Evolutionary conservation across 1,140 invertebrate species (phyloP), one percentile per base, ranked within the genome.

Genomic region (Drosophila repletoides): DNA sequence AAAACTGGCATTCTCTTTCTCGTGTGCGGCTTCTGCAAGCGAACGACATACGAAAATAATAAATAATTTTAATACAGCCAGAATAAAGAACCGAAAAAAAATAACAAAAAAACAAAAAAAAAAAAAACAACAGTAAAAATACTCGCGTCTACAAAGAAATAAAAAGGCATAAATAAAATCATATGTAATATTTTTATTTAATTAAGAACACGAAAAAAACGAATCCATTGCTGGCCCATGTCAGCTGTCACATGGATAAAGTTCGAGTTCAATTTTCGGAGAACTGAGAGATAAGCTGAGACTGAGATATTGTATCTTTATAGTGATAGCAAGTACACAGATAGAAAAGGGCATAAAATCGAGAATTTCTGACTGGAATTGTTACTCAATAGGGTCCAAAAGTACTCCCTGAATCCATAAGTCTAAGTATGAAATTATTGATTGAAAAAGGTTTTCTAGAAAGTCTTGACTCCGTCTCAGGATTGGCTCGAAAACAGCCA

Each of bases 101-200:
- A 28, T n/a, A 49, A 43, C 10, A 49, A 33, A 31, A 34, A 17
- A 1, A 29, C 22, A 38, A 3, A 29, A 38, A 33, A 15, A 5
- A 24, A 26, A 38, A 15, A 55, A 53, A 17, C 53, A 53, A 31
- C 22, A 36, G 12, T 52, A 33, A 45, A 48, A 40, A 33, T 1
- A 38, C 36, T 7, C 5, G 38, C 19, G 15, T 55, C 17, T 12
- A 10, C 17, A 26, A 21, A 38, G 28, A 41, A 26, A 38, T 9
- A 33, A 10, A 4, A 33, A 7, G 10, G 53, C 26, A 41, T 36
- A 24, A 24, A 55, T 55, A 43, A 53, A 52, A 53, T 41, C 33
- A 45, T 63, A 53, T 45, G 46, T 22, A 63, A 69, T 73, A 65
- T 70, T 52, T 65, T 65, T 70, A 70, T 73, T 70, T 59, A 70